A percentile compares a stretch with the other conserved stretches of the same genome.
These are phyloP conservation scores for Phoxinus phoxinus DNA, from an alignment of 2,113 vertebrate species.

Conservation along the genomic window DNA sequence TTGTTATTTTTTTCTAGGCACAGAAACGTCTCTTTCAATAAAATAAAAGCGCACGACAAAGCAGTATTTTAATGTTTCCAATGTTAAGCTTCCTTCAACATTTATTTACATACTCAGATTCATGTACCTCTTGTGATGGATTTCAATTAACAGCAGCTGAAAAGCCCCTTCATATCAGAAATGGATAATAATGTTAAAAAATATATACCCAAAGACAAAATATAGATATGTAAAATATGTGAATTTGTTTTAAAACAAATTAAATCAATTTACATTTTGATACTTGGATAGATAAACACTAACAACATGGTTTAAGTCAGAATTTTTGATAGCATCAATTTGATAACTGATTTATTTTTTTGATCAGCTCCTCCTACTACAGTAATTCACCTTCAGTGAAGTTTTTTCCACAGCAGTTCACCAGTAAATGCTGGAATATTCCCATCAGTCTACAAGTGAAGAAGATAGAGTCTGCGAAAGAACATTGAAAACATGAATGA, in stretches of 20 bases:
- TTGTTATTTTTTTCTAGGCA: too few species aligned
- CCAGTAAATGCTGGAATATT: background rate
- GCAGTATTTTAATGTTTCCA: background rate
- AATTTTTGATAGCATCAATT: background rate
- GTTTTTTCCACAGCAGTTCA: background rate
- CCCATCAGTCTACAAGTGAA: background rate
- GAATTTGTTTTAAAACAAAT: background rate
- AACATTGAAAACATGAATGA: background rate
- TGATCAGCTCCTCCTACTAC: background rate
- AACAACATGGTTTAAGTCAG: background rate
- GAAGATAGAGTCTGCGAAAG: background rate
- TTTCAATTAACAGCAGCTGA: background rate
- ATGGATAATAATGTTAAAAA: background rate
- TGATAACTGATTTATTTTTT: background rate
- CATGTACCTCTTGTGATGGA: background rate
- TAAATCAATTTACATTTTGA: background rate
- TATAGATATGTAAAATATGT: background rate
- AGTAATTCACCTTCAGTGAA: background rate
- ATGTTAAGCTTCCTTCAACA: background rate
- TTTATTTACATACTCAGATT: background rate
- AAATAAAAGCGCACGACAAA: background rate
- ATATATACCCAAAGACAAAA: background rate
- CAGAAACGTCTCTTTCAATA: background rate
- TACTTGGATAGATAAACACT: background rate
- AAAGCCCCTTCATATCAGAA: too few species aligned